Base-by-base conservation (phyloP, 2,797 vertebrate species). In the Sardinella longiceps region DNA sequence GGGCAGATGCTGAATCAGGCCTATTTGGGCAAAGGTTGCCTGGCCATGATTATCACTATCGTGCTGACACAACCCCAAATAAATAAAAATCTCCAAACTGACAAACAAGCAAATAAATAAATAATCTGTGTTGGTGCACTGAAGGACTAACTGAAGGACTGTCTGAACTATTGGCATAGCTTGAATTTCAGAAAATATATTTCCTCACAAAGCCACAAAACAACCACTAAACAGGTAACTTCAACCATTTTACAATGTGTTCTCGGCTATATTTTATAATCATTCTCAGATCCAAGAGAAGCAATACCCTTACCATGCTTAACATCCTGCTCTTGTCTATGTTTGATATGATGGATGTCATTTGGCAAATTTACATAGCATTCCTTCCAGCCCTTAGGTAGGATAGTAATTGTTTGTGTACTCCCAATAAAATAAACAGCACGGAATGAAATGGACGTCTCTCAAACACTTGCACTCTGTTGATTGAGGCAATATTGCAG, bases 341-440 rank as follows among this genome's bases (percentile, higher is more conserved):
- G 86, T 90, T 92, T 89, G 85, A 92, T 93, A 91, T 87, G 91
- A 90, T 93, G 92, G 91, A 94, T 93, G 89, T 85, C 83, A 91
- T 91, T 90, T 91, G 90, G 90, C 84, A 85, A 87, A 92, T 89
- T 88, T 90, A 74, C 39, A 77, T 77, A 43, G 33, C 91, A 56
- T 45, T 89, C 77, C 90, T 84, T 91, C 82, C 60, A 89, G 91
- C 89, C 82, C 46, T 9, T 84, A 82, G 70, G 85, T 83, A 58
- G 43, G 82, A 86, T 87, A 84, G 70, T 84, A 83, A 82, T 84
- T 80, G 84, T 83, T 83, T 81, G 15, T 80, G 37, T 50, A 77
- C 77, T 81, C 53, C 84, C 83, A 84, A 90, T 90, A 88, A 89
- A 89, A 89, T 88, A 84, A 90, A 83, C 85, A 86, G 90, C 88